These are phyloP conservation scores for Drosophila takahashii DNA, from an alignment of 1,140 invertebrate species.

Conservation along the genomic window DNA sequence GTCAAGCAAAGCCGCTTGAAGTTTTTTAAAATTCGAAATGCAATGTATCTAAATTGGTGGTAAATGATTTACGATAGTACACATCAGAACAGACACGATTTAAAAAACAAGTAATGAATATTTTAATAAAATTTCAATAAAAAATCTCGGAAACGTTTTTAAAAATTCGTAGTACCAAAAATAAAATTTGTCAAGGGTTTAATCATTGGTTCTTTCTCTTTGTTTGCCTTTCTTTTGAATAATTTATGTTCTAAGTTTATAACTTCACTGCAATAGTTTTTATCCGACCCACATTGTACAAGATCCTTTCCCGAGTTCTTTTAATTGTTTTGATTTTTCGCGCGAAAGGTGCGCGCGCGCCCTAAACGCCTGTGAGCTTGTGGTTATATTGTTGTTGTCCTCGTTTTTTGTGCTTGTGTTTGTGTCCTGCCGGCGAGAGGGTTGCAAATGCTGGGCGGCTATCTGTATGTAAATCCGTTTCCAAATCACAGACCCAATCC, in stretches of 20 bases:
- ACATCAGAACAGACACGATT: too few relatives aligned
- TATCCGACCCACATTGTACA: neutral
- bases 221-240: neutral
- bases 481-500: neutral
- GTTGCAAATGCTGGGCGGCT: slow-evolving; percentile 23
- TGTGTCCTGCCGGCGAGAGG: slow-evolving; percentile 23
- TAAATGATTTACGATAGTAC: too few relatives aligned
- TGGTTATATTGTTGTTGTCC: slow-evolving; percentile 21
- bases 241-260: neutral
- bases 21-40: too few relatives aligned
- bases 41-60: too few relatives aligned
- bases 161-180: too few relatives aligned
- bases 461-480: slow-evolving; percentile 9
- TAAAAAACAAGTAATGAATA: too few relatives aligned
- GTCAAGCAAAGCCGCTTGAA: too few relatives aligned
- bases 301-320: neutral
- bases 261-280: neutral
- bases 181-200: too few relatives aligned
- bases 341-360: slow-evolving; percentile 47
- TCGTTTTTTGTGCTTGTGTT: slow-evolving; percentile 7
- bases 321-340: slow-evolving; percentile 11
- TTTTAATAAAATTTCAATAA: too few relatives aligned
- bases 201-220: too few relatives aligned
- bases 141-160: too few relatives aligned
- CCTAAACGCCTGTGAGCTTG: slow-evolving; percentile 1